Conservation (phyloP, 2,797 vertebrate species). For the Intellagama lesueurii region DNA sequence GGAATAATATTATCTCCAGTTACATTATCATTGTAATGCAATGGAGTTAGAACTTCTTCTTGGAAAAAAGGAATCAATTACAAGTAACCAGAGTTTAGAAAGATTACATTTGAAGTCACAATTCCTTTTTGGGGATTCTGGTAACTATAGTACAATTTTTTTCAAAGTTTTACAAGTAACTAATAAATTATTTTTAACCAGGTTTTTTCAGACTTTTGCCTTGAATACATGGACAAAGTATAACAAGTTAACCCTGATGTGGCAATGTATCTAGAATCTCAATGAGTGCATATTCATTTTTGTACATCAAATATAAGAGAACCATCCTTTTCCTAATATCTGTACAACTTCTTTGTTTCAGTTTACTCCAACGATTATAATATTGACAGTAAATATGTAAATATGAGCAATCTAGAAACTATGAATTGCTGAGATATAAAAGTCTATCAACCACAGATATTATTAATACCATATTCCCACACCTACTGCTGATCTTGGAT, state of each 20-base stretch:
- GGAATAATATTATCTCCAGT: background rate
- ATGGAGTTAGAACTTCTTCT: background rate
- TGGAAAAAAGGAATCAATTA: background rate
- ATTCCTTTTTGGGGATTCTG: too few relatives aligned
- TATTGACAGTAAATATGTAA: background rate
- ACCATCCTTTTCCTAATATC: background rate
- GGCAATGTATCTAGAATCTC: background rate
- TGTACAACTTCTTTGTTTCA: background rate
- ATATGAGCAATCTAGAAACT: background rate
- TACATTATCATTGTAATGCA: background rate
- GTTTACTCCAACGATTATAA: too few relatives aligned
- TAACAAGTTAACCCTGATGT: background rate
- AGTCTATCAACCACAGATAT: background rate
- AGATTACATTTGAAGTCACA: too few relatives aligned
- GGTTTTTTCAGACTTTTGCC: background rate
- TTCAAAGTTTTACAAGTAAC: background rate
- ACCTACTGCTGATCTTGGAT: background rate
- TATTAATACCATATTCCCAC: background rate
- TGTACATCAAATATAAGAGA: background rate
- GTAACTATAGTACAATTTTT: too few relatives aligned
- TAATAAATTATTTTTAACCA: background rate
- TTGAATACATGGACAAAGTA: background rate
- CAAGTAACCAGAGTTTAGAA: too few relatives aligned
- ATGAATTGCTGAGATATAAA: constrained; percentile 7
- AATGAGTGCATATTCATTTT: background rate